Base-by-base conservation (phyloP, 2,797 vertebrate species). In the Falco biarmicus region DNA sequence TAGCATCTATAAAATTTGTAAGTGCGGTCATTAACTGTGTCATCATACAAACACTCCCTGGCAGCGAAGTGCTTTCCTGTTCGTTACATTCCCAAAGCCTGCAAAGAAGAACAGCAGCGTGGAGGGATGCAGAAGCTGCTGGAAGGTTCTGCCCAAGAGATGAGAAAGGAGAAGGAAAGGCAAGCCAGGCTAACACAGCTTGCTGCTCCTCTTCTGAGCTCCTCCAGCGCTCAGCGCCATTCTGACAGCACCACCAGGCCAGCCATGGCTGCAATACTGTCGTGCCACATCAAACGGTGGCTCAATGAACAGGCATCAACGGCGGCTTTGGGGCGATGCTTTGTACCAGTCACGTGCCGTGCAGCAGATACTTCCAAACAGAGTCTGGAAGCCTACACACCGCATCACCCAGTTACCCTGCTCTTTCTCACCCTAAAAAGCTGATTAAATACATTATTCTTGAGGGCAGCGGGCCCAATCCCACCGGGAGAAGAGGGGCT, bases 331-430 rank as follows among this genome's bases (percentile, higher is more conserved):
- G 51, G 7, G 37, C 8, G 11, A n/a, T 0, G 20, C 56, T 70
- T 69, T 41, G 37, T 6, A 22, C 1, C 0, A 0, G 31, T 11
- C 20, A 0, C 25, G 5, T 25, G 4, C 16, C 10, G 9, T 3
- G 20, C n/a, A 76, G 65, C 3, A 18, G 43, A 28, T 5, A 4
- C 5, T 32, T 39, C 39, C 39, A 39, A 39, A 39, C 39, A 21
- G 5, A 5, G 9, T 37, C 5, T 50, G 37, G 51, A 59, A 43
- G 19, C 21, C 54, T 24, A 20, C 56, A 41, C 20, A 13, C 5
- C 65, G 16, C 1, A 0, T 17, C 11, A 37, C 45, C 0, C 0
- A 13, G 43, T 39, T 3, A 57, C n/a, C 41, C 41, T 48, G 26
- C 29, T 41, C 64, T 28, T 89, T 31, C 32, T 20, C n/a, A 63